Evolutionary conservation across 2,888 invertebrate species (phyloP).

Genomic region (Drosophila paranaensis): DNA sequence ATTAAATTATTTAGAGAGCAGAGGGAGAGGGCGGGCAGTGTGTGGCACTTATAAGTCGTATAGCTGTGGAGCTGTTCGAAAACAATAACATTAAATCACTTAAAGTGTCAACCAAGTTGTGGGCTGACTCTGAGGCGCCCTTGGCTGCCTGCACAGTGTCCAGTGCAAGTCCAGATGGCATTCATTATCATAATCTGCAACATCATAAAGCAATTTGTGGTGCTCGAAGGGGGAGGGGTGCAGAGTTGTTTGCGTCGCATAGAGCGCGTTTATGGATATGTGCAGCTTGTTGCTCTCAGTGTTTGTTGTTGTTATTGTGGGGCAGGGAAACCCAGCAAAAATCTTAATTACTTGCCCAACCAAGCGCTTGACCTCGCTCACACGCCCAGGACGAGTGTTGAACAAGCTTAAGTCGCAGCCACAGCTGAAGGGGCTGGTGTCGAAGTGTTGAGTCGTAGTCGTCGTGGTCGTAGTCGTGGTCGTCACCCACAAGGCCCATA

Average conservation of each 20-base stretch:
- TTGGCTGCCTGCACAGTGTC: constrained; percentile 56
- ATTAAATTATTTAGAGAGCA: constrained; percentile 52
- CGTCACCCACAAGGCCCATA: constrained; percentile 71
- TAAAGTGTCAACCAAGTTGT: constrained; percentile 78
- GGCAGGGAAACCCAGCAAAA: constrained; percentile 48
- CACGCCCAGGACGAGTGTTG: constrained; percentile 66
- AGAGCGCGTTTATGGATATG: constrained; percentile 69
- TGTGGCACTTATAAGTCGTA: constrained; percentile 8
- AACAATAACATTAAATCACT: constrained; percentile 84
- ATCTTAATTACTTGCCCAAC: constrained; percentile 79
- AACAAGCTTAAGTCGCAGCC: constrained; percentile 20
- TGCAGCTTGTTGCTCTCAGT: constrained; percentile 37
- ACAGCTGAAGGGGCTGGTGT: constrained; percentile 16
- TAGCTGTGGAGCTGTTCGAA: constrained; percentile 38
- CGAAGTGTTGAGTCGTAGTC: constrained; percentile 43
- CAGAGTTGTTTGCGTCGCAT: constrained; percentile 73
- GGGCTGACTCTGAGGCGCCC: constrained; percentile 44
- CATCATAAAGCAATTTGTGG: constrained; percentile 80
- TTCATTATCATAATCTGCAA: constrained; percentile 82
- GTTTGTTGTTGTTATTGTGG: constrained; percentile 21
- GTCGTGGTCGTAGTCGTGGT: constrained; percentile 33
- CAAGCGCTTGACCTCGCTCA: constrained; percentile 77
- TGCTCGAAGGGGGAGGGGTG: constrained; percentile 5
- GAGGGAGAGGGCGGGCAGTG: background rate
- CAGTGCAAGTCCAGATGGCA: constrained; percentile 80